A percentile compares a stretch with the other conserved stretches of the same genome.
phyloP scores from a whole-genome alignment of 2,113 vertebrate species.

The Boulengeromyrus knoepffleri region DNA sequence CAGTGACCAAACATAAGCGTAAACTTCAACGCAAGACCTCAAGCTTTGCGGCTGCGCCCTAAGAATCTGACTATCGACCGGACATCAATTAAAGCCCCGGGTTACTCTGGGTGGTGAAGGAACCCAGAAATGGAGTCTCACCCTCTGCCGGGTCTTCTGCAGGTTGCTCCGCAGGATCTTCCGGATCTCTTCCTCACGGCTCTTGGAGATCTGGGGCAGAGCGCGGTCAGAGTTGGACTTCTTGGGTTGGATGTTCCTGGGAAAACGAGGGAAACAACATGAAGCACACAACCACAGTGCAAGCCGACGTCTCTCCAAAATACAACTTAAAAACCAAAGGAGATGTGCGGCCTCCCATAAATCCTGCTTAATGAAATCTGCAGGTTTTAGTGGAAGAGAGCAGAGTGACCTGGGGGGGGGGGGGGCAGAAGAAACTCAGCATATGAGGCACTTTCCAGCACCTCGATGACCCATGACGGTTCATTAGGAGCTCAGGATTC shows the following conservation, averaged over 20 bases:
- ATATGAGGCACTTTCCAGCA: background rate
- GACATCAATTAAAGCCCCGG: background rate
- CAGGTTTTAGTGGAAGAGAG: background rate
- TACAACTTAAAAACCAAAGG: background rate
- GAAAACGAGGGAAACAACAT: background rate
- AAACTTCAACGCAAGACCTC: background rate
- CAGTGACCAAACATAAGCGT: background rate
- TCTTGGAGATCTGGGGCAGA: constrained; percentile 77
- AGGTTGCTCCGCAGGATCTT: constrained; percentile 90
- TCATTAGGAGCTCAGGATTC: background rate
- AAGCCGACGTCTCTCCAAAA: background rate
- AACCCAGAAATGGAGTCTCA: constrained; percentile 40
- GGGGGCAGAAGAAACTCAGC: background rate
- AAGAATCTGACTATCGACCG: background rate
- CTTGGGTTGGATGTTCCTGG: constrained; percentile 88
- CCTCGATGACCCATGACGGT: background rate
- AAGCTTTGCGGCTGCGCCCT: background rate
- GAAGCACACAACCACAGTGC: background rate
- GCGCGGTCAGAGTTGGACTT: constrained; percentile 60
- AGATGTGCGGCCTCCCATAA: background rate
- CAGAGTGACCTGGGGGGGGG: background rate
- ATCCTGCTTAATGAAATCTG: background rate
- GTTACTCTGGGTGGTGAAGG: background rate
- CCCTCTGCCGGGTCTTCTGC: constrained; percentile 91
- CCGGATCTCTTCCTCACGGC: constrained; percentile 91